These are phyloP conservation scores for Apostichopus leukothele DNA, from an alignment of 53 echinoderm and acorn worm species.

Conservation along the genomic window DNA sequence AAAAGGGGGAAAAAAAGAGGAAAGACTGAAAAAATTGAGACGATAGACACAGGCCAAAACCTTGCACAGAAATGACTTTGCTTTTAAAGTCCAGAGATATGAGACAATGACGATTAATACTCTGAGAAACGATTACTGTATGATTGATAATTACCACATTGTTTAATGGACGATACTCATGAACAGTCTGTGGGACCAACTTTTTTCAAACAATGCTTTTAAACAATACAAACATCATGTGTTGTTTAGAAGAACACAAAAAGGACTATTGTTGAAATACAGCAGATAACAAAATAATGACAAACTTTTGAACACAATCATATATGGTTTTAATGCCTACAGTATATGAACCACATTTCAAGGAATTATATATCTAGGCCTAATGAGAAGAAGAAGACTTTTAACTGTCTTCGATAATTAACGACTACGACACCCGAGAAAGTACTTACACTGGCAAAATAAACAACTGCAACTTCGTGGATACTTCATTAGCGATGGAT, in stretches of 20 bases:
- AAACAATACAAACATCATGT: background rate
- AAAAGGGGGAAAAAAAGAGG: background rate
- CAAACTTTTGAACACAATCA: background rate
- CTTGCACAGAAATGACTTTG: background rate
- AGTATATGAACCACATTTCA: background rate
- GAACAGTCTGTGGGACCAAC: background rate
- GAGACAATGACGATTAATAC: background rate
- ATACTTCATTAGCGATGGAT: background rate
- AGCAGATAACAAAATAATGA: background rate
- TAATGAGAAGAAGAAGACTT: background rate
- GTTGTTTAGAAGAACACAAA: background rate
- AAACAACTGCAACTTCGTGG: background rate
- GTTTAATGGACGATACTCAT: background rate
- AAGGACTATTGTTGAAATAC: background rate
- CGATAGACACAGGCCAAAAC: background rate
- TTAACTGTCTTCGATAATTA: too few relatives aligned
- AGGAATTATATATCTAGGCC: background rate
- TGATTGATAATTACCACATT: too few relatives aligned
- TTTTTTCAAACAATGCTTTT: background rate
- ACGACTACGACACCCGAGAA: background rate
- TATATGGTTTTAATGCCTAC: background rate
- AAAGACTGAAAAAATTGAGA: background rate
- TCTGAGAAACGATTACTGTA: background rate
- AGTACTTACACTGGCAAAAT: background rate
- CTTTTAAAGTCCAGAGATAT: background rate